These are phyloP conservation scores for Orthonyx spaldingii DNA, from an alignment of 2,113 vertebrate genomes.

Conservation along the genomic window DNA sequence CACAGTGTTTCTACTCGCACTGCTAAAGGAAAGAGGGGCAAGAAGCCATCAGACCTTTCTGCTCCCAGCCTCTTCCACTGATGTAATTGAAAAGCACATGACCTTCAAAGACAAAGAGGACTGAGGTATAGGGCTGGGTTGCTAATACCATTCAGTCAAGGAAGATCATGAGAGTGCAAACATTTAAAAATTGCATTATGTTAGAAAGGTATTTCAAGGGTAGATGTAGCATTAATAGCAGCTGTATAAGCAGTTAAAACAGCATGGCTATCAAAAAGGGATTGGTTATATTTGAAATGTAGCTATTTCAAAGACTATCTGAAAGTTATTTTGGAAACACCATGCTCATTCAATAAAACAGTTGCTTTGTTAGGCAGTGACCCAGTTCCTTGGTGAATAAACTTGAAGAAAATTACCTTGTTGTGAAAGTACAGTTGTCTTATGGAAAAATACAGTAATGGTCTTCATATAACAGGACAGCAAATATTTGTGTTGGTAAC, in stretches of 20 bases:
- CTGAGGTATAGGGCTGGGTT: neutral
- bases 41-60: neutral
- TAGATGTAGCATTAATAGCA: neutral
- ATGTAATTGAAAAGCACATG: neutral
- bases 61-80: neutral
- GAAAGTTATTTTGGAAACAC: conserved; percentile 10
- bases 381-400: neutral
- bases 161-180: neutral
- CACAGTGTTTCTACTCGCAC: neutral
- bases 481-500: neutral
- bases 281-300: neutral
- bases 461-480: neutral
- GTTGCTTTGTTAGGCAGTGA: neutral
- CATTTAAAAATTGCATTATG: neutral
- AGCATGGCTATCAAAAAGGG: neutral
- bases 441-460: neutral
- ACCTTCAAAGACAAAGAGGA: neutral
- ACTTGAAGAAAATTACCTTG: neutral
- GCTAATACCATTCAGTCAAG: neutral
- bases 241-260: neutral
- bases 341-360: neutral
- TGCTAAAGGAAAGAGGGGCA: neutral
- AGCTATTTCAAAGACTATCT: neutral
- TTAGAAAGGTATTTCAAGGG: conserved; percentile 13
- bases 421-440: neutral